Conservation (phyloP, 2,888 invertebrate species). For the Diarsia dahlii region DNA sequence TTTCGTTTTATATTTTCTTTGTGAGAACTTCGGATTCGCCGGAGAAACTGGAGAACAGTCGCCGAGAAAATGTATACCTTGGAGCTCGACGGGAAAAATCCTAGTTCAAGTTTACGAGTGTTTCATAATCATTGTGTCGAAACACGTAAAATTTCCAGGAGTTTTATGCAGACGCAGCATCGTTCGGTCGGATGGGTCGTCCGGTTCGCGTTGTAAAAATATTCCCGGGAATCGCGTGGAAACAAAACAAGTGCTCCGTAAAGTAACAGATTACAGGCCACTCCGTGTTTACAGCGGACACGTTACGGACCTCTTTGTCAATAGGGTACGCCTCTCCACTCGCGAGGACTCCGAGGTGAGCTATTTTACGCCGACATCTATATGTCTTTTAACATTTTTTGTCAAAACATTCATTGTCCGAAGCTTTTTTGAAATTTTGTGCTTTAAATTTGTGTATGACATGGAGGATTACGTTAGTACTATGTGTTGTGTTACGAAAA, state of each 20-base stretch:
- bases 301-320: conserved; percentile 70
- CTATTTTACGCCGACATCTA: conserved; percentile 29
- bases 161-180: conserved; percentile 84
- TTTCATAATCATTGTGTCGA: conserved; percentile 84
- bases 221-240: conserved; percentile 76
- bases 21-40: conserved; percentile 61
- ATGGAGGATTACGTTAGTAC: conserved; percentile 37
- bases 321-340: conserved; percentile 31
- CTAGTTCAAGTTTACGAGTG: conserved; percentile 83
- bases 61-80: conserved; percentile 69
- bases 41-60: conserved; percentile 42
- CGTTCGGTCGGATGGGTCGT: conserved; percentile 79
- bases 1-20: conserved; percentile 76
- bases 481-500: conserved; percentile 31
- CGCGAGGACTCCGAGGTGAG: conserved; percentile 62
- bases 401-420: conserved; percentile 32
- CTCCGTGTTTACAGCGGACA: conserved; percentile 80
- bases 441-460: conserved; percentile 40
- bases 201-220: conserved; percentile 81
- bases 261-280: conserved; percentile 80
- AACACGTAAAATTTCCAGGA: conserved; percentile 85
- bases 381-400: conserved; percentile 32
- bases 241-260: conserved; percentile 81
- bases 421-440: conserved; percentile 28
- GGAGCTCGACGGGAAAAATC: conserved; percentile 75